Evolutionary conservation across 1,140 invertebrate species (phyloP).

Genomic region (Lysiphlebus fabarum): DNA sequence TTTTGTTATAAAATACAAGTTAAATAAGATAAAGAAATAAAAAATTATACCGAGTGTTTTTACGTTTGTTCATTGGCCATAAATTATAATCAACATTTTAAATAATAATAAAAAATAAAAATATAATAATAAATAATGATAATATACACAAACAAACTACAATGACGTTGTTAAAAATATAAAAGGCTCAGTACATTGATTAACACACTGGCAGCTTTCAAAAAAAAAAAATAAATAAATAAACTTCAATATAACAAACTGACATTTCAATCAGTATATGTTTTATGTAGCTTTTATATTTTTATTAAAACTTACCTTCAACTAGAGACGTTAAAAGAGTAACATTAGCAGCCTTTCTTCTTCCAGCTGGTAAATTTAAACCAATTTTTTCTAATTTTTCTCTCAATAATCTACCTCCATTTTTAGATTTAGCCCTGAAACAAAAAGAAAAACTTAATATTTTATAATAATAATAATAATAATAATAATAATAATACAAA

Average conservation of each 20-base stretch:
- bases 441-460: constrained; percentile 21
- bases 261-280: background rate
- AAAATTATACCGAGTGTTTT: constrained; percentile 34
- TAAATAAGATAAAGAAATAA: constrained; percentile 12
- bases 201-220: constrained; percentile 1
- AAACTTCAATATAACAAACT: background rate
- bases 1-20: constrained; percentile 14
- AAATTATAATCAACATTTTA: constrained; percentile 50
- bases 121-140: too few species aligned
- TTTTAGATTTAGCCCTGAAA: constrained; percentile 96
- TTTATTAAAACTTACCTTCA: constrained; percentile 73
- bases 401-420: constrained; percentile 91
- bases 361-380: constrained; percentile 93
- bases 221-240: background rate
- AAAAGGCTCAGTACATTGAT: constrained; percentile 15
- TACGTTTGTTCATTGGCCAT: constrained; percentile 35
- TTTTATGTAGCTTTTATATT: background rate
- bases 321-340: constrained; percentile 96
- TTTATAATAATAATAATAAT: background rate
- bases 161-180: constrained; percentile 34
- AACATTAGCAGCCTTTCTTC: constrained; percentile 98
- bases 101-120: constrained; percentile 16
- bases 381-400: constrained; percentile 99
- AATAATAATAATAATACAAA: background rate
- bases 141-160: constrained; percentile 37